These are phyloP conservation scores for Agonopterix alstromeriana DNA, from an alignment of 2,888 invertebrate species.

Conservation along the genomic window DNA sequence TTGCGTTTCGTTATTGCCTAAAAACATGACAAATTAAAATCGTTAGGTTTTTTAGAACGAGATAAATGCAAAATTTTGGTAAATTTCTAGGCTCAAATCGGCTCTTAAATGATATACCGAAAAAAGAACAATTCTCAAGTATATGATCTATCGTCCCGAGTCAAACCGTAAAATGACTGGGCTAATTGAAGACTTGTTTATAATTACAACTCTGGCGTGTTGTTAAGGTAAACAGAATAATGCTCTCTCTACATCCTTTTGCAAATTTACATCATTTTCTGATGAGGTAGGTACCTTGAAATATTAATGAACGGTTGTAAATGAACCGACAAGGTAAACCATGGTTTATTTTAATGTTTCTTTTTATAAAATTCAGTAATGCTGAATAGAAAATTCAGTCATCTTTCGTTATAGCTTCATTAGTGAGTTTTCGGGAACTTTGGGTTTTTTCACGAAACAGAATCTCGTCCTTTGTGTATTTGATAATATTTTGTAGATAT, in stretches of 20 bases:
- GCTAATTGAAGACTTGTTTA: too few species aligned
- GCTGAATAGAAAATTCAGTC: background rate
- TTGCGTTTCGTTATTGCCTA: too few species aligned
- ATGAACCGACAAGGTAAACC: constrained; percentile 5
- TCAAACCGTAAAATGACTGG: too few species aligned
- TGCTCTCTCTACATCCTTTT: background rate
- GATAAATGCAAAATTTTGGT: too few species aligned
- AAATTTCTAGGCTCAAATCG: too few species aligned
- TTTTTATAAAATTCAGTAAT: background rate
- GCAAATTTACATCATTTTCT: background rate
- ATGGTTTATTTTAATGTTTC: background rate
- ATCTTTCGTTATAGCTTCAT: background rate
- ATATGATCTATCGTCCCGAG: too few species aligned
- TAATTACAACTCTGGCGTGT: background rate
- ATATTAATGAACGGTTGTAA: constrained; percentile 8
- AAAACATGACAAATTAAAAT: too few species aligned
- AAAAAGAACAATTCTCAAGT: too few species aligned
- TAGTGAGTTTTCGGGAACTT: background rate
- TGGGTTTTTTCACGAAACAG: background rate
- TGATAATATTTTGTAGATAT: background rate
- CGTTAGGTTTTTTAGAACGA: too few species aligned
- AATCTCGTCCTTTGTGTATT: background rate
- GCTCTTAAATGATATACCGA: too few species aligned
- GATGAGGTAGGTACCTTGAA: constrained; percentile 1
- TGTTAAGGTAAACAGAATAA: background rate